Evolutionary conservation across 2,797 vertebrate genomes (phyloP).

Genomic region (Enteromius treurensis): DNA sequence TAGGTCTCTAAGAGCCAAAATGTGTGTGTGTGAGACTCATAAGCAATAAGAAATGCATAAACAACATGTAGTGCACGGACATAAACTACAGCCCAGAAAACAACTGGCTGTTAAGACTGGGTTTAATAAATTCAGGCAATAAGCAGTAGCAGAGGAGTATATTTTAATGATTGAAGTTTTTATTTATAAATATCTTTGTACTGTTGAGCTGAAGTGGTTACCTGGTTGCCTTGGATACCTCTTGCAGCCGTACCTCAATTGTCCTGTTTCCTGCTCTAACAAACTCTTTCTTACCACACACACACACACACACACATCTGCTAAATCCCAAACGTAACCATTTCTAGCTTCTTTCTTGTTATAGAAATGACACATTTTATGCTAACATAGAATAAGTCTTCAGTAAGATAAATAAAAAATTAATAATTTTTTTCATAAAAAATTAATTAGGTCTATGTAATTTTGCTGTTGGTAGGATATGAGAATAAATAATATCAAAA

Average conservation of each 20-base stretch:
- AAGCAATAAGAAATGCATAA: constrained; percentile 9
- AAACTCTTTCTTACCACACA: constrained; percentile 14
- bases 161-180: constrained; percentile 10
- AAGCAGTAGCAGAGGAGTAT: neutral
- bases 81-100: constrained; percentile 4
- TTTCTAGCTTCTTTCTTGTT: constrained; percentile 64
- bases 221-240: constrained; percentile 51
- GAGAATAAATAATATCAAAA: neutral
- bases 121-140: constrained; percentile 2
- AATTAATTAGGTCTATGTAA: neutral
- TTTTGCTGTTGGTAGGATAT: neutral
- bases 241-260: constrained; percentile 50
- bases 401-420: neutral
- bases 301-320: constrained; percentile 48
- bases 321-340: constrained; percentile 71
- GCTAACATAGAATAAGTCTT: neutral
- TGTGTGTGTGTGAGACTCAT: constrained; percentile 19
- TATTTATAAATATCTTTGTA: neutral
- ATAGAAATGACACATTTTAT: neutral
- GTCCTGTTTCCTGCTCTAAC: constrained; percentile 58
- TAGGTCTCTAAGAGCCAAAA: constrained; percentile 20
- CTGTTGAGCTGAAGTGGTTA: constrained; percentile 23
- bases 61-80: constrained; percentile 14
- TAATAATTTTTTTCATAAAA: neutral
- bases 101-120: neutral